phyloP scores from a whole-genome alignment of 1,140 invertebrate species.

The Drosophila orena region DNA sequence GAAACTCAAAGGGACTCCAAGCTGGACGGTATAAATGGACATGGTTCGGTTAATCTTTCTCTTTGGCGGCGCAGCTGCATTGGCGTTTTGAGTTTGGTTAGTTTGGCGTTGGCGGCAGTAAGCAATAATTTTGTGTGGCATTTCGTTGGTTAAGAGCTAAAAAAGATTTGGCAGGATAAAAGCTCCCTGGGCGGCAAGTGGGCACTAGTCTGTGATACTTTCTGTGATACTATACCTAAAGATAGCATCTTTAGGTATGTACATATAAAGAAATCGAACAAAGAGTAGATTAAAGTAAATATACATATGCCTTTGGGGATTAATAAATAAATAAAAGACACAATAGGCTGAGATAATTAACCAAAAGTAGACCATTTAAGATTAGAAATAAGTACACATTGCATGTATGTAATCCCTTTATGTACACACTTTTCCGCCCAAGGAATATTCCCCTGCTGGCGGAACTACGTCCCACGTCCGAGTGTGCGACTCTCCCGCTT shows the following conservation, averaged over 20 bases:
- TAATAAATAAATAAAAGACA: background rate
- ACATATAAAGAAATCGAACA: background rate
- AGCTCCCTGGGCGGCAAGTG: conserved; percentile 18
- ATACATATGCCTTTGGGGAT: too few species aligned
- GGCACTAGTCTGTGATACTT: background rate
- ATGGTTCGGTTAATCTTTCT: conserved; percentile 11
- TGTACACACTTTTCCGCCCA: background rate
- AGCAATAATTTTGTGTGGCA: conserved; percentile 79
- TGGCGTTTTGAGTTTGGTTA: conserved; percentile 30
- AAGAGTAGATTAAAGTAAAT: too few species aligned
- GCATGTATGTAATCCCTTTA: too few species aligned
- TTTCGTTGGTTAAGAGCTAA: conserved; percentile 36
- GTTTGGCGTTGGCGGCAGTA: conserved; percentile 50
- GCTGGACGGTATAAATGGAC: conserved; percentile 19
- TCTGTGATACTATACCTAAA: background rate
- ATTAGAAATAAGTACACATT: too few species aligned
- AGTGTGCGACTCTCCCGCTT: conserved; percentile 34
- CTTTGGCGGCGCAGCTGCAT: conserved; percentile 28
- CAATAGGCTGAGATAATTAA: background rate
- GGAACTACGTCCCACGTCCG: conserved; percentile 3
- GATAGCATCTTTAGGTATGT: background rate
- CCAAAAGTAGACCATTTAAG: too few species aligned
- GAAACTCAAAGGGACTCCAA: conserved; percentile 24
- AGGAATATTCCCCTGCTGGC: background rate
- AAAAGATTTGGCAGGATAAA: conserved; percentile 32